Evolutionary conservation across 2,113 vertebrate species (phyloP).

Genomic region (Solea senegalensis): DNA sequence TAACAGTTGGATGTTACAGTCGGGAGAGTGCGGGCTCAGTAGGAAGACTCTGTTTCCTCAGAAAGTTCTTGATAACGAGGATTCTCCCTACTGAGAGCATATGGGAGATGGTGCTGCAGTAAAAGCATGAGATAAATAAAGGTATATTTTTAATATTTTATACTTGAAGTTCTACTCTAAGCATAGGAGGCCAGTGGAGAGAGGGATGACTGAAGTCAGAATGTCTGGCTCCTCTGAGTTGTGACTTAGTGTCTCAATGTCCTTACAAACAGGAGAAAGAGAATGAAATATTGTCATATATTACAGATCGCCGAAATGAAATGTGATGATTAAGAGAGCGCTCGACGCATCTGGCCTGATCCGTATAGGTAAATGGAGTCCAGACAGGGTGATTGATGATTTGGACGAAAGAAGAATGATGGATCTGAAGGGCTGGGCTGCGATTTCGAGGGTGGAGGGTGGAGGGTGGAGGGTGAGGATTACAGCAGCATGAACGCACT

Average conservation of each 20-base stretch:
- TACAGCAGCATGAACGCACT: no score
- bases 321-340: no score
- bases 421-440: no score
- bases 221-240: background rate
- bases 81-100: background rate
- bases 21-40: background rate
- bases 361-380: no score
- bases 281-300: no score
- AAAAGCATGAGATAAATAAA: background rate
- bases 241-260: background rate
- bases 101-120: background rate
- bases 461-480: no score
- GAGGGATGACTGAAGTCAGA: background rate
- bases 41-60: conserved; percentile 1
- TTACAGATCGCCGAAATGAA: no score
- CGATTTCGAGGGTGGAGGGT: no score
- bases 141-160: background rate
- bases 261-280: no score
- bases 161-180: background rate
- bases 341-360: no score
- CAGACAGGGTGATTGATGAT: no score
- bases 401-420: no score
- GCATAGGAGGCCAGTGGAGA: background rate
- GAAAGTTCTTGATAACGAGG: background rate
- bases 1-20: background rate